A percentile compares a stretch with the other conserved stretches of the same genome.
phyloP scores from a whole-genome alignment of 2,888 invertebrate species.

The Drosophila villosipedis region DNA sequence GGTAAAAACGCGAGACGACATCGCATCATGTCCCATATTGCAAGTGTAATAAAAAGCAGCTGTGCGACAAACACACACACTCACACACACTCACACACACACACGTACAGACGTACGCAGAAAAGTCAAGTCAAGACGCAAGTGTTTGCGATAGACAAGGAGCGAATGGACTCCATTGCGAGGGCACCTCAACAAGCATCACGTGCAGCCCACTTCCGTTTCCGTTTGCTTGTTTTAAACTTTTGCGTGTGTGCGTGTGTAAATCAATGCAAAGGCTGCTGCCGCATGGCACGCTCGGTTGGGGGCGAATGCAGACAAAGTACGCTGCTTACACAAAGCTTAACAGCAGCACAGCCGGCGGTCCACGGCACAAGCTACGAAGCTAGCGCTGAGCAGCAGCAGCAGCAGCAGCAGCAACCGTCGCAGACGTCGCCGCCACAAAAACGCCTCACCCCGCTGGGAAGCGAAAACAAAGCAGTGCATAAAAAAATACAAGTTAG shows the following conservation, averaged over 20 bases:
- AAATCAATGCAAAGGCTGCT: conserved; percentile 67
- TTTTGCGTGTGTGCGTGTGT: conserved; percentile 55
- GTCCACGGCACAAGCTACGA: conserved; percentile 40
- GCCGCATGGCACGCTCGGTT: conserved; percentile 20
- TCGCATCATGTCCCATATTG: conserved; percentile 74
- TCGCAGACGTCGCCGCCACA: not conserved
- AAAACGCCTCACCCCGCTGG: conserved; percentile 20
- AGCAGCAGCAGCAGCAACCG: not conserved
- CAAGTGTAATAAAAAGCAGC: conserved; percentile 78
- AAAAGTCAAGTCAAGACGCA: conserved; percentile 62
- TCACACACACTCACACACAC: conserved; percentile 10
- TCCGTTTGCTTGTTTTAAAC: conserved; percentile 79
- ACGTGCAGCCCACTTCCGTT: conserved; percentile 79
- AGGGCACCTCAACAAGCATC: conserved; percentile 68
- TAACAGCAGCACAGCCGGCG: conserved; percentile 74
- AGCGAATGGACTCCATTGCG: conserved; percentile 44
- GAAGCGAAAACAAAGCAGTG: conserved; percentile 69
- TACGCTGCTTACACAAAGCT: conserved; percentile 77
- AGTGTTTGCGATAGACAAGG: conserved; percentile 68
- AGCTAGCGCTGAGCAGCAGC: not conserved
- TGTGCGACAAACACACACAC: conserved; percentile 48
- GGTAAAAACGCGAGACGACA: conserved; percentile 48
- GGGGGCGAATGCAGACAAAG: conserved; percentile 64
- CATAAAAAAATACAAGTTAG: conserved; percentile 45
- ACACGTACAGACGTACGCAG: conserved; percentile 12